phyloP scores from a whole-genome alignment of 2,797 vertebrate genomes.

The Acridotheres tristis region DNA sequence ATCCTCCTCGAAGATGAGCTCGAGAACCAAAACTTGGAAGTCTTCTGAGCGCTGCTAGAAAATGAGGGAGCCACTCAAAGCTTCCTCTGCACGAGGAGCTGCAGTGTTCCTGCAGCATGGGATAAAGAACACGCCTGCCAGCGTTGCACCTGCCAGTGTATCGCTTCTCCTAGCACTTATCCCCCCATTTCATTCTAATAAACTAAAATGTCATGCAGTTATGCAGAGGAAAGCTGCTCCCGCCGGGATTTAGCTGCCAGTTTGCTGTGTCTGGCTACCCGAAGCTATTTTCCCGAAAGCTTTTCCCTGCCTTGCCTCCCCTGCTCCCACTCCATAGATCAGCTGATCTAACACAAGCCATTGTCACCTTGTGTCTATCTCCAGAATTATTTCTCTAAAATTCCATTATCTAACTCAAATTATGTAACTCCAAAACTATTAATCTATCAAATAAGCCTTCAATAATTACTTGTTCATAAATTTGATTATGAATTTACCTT shows the following conservation, averaged over 20 bases:
- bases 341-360: background rate
- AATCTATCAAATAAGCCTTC: background rate
- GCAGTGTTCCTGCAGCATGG: background rate
- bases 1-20: background rate
- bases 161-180: background rate
- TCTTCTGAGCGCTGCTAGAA: background rate
- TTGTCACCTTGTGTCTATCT: background rate
- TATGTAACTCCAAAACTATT: background rate
- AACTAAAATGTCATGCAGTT: background rate
- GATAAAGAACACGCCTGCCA: background rate
- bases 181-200: background rate
- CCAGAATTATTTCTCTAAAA: background rate
- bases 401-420: background rate
- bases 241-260: background rate
- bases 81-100: background rate
- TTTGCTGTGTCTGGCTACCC: background rate
- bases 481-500: background rate
- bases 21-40: background rate
- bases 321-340: fast-evolving
- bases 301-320: background rate
- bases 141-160: fast-evolving
- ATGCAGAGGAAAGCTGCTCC: background rate
- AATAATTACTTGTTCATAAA: background rate
- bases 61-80: background rate
- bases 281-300: background rate